phyloP scores from a whole-genome alignment of 1,140 invertebrate genomes.

The Drosophila athabasca region DNA sequence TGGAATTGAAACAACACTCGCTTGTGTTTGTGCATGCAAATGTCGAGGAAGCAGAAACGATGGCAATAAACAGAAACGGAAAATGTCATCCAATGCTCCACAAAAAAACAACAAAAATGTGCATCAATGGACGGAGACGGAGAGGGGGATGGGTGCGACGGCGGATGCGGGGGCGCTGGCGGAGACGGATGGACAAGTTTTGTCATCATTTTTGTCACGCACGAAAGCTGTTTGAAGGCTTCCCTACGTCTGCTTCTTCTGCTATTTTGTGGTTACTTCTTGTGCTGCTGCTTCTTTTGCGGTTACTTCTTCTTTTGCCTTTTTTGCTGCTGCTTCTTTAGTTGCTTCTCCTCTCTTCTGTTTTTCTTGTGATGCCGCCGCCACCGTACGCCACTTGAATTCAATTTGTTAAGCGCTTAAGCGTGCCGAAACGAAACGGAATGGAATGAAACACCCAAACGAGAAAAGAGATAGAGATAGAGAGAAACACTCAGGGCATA shows the following conservation, averaged over 20 bases:
- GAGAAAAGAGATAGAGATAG: slow-evolving; percentile 13
- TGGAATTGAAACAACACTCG: slow-evolving; percentile 31
- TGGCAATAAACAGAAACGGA: slow-evolving; percentile 15
- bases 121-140: slow-evolving; percentile 11
- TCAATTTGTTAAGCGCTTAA: slow-evolving; percentile 63
- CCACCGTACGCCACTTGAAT: slow-evolving; percentile 47
- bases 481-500: background rate
- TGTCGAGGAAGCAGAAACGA: slow-evolving; percentile 37
- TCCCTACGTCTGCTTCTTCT: slow-evolving; percentile 22
- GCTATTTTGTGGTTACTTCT: slow-evolving; percentile 27
- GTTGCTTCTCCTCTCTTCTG: slow-evolving; percentile 35
- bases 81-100: background rate
- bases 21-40: slow-evolving; percentile 18
- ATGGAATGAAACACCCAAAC: slow-evolving; percentile 41
- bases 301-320: slow-evolving; percentile 35
- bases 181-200: slow-evolving; percentile 2
- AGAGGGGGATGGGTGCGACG: background rate
- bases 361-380: background rate
- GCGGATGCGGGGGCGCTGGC: background rate
- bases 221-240: slow-evolving; percentile 66
- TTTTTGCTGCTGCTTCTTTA: slow-evolving; percentile 34
- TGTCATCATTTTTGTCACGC: slow-evolving; percentile 82
- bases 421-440: slow-evolving; percentile 52
- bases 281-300: slow-evolving; percentile 22
- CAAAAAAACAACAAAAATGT: background rate